Evolutionary conservation across 2,113 vertebrate species (phyloP), one percentile per base, ranked within the genome.

Genomic region (Lophotis ruficrista): DNA sequence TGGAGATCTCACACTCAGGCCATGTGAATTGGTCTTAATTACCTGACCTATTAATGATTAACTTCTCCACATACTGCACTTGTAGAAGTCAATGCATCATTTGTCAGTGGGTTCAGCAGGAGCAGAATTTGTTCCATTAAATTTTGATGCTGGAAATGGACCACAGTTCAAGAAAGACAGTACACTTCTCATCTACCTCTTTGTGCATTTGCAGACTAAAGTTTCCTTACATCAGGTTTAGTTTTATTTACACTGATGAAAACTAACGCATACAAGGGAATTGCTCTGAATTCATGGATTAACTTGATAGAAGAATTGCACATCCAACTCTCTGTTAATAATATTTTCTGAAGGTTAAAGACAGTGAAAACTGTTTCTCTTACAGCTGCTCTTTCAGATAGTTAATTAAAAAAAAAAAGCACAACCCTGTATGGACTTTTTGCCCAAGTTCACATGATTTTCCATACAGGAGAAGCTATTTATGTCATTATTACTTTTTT

Each of bases 371-470:
- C 33, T 70, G 14, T 53, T 50, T 70, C 48, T 85, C 73, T 90
- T 47, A 58, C 3, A 77, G 82, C 64, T 84, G 87, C 79, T 93
- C 58, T 89, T 94, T 68, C 51, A 79, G 51, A 62, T 7, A 53
- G 53, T 51, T 83, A 81, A 23, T 91, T 90, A 65, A 41, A 30
- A 41, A 47, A 69, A 43, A 31, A n/a, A 76, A 27, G 15, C 7
- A 35, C 25, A 8, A 47, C 48, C 38, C 64, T 75, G 35, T 41
- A 43, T 31, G 47, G 73, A 84, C 22, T 35, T 93, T 87, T 94
- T 91, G 43, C 30, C 91, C 93, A 96, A 76, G 86, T 87, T 93
- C 83, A 91, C 83, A 48, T 70, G 56, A 87, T 94, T 94, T 95
- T 83, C 82, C 9, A 1, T 51, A 84, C 28, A 72, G 58, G 31